Evolutionary conservation across 2,113 vertebrate genomes (phyloP).

Genomic region (Platysternon megacephalum): DNA sequence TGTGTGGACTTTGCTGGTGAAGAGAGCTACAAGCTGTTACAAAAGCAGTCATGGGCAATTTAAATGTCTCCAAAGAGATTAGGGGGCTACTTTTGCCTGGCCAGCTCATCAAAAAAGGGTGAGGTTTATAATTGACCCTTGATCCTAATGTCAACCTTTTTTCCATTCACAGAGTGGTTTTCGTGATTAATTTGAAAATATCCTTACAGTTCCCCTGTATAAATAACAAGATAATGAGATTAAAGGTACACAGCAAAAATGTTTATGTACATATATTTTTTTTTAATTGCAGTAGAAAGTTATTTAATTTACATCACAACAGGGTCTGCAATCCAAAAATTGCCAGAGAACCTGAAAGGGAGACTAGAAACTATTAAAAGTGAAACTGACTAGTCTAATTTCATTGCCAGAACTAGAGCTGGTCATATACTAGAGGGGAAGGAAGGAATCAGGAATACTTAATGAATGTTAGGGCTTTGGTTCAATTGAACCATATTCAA

Average conservation of each 20-base stretch:
- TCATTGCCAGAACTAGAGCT: neutral
- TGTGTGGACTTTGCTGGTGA: neutral
- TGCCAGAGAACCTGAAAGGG: neutral
- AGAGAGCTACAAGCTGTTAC: neutral
- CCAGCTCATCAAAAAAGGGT: neutral
- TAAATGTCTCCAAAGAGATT: neutral
- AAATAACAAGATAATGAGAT: neutral
- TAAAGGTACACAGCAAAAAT: neutral
- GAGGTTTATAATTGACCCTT: neutral
- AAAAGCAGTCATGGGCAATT: neutral
- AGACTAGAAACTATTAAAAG: neutral
- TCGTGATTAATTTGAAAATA: neutral
- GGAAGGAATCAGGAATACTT: neutral
- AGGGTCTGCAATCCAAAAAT: neutral
- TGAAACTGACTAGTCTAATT: neutral
- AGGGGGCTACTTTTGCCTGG: neutral
- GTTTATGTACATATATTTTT: neutral
- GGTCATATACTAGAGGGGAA: neutral
- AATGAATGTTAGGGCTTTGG: neutral
- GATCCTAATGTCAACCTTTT: neutral
- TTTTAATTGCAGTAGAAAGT: neutral
- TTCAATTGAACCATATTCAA: neutral
- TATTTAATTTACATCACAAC: neutral
- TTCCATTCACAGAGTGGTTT: neutral
- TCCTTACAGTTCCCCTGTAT: neutral